Evolutionary conservation across 2,888 invertebrate genomes (phyloP).

Genomic region (Amphipyra berbera): DNA sequence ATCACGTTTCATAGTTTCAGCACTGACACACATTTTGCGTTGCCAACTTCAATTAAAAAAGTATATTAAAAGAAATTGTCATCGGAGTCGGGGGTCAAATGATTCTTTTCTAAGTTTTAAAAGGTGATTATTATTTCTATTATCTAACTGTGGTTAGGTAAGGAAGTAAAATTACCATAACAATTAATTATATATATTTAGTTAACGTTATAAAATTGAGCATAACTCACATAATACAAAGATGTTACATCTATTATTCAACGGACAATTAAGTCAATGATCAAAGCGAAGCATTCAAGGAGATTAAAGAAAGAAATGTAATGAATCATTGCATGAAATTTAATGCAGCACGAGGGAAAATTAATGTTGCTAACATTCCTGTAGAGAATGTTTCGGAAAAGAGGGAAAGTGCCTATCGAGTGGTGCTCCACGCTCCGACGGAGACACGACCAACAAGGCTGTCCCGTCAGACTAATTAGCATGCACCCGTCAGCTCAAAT

Average conservation of each 20-base stretch:
- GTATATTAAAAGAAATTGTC: conserved; percentile 15
- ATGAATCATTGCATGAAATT: conserved; percentile 55
- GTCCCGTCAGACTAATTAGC: conserved; percentile 47
- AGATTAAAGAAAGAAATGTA: conserved; percentile 40
- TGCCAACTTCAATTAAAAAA: conserved; percentile 10
- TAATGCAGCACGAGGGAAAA: conserved; percentile 60
- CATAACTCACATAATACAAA: conserved; percentile 6
- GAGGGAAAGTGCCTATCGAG: conserved; percentile 77
- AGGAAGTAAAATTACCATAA: conserved; percentile 2
- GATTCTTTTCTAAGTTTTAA: neutral
- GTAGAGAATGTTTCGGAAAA: conserved; percentile 73
- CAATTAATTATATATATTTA: conserved; percentile 4
- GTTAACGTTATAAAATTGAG: conserved; percentile 21
- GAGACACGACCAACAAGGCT: conserved; percentile 53
- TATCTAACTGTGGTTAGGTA: conserved; percentile 7
- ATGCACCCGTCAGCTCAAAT: conserved; percentile 41
- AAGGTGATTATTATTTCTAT: conserved; percentile 2
- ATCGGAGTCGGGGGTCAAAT: neutral
- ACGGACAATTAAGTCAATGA: conserved; percentile 42
- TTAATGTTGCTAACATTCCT: conserved; percentile 62
- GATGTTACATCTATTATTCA: conserved; percentile 49
- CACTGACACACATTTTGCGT: conserved; percentile 6
- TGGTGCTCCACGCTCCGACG: conserved; percentile 66
- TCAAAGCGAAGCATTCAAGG: conserved; percentile 38
- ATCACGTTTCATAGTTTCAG: conserved; percentile 15